Evolutionary conservation across 2,797 vertebrate genomes (phyloP).

Genomic region (Acanthurus lineatus): DNA sequence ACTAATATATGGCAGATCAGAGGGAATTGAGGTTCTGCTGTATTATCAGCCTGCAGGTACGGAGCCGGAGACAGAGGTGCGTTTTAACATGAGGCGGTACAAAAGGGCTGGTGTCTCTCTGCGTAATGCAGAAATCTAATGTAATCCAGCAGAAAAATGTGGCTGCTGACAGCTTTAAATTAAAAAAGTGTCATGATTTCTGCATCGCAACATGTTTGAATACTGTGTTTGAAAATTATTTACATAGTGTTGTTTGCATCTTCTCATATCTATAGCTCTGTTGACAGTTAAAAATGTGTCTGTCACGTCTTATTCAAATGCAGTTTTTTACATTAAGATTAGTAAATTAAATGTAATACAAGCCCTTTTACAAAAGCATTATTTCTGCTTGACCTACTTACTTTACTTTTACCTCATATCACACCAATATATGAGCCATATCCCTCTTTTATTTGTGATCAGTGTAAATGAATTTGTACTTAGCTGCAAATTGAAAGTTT

Average conservation of each 20-base stretch:
- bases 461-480: conserved; percentile 1
- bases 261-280: background rate
- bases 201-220: background rate
- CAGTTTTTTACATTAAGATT: background rate
- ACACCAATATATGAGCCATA: background rate
- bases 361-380: background rate
- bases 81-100: background rate
- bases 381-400: background rate
- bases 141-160: background rate
- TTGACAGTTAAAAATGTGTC: background rate
- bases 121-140: background rate
- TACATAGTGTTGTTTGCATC: background rate
- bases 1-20: background rate
- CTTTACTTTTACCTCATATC: background rate
- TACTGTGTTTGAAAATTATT: background rate
- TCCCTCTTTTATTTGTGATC: background rate
- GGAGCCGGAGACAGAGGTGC: background rate
- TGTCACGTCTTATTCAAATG: background rate
- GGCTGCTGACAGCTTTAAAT: conserved; percentile 19
- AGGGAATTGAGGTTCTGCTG: background rate
- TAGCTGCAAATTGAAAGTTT: background rate
- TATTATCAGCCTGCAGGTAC: background rate
- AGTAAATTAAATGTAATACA: background rate
- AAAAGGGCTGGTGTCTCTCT: background rate
- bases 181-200: background rate